Percentiles rank a stretch among this genome's conserved stretches.
These are phyloP conservation scores for Parapristionchus giblindavisi DNA, from an alignment of 2,888 invertebrate genomes.

Conservation along the genomic window DNA sequence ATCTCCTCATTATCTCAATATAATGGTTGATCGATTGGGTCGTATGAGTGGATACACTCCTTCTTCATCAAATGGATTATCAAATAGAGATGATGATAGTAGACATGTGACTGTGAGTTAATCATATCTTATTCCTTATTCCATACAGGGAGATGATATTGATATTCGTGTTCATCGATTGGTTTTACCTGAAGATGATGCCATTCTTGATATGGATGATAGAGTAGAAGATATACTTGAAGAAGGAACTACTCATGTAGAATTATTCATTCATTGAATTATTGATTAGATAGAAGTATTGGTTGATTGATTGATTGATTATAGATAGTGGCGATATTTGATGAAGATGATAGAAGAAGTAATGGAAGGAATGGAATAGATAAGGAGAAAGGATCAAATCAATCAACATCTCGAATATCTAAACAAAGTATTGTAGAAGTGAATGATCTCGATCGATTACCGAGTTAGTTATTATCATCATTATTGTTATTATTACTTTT, in stretches of 20 bases:
- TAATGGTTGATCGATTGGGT: too few relatives aligned
- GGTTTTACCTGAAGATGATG: slow-evolving; percentile 29
- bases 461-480: not conserved
- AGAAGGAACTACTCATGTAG: slow-evolving; percentile 27
- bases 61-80: too few relatives aligned
- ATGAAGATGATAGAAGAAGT: slow-evolving; percentile 27
- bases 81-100: not conserved
- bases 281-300: not conserved
- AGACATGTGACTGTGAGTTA: slow-evolving; percentile 29
- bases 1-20: too few relatives aligned
- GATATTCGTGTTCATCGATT: slow-evolving; percentile 28
- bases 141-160: slow-evolving; percentile 14
- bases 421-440: slow-evolving; percentile 36
- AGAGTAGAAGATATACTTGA: slow-evolving; percentile 31
- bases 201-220: slow-evolving; percentile 34
- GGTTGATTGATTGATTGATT: slow-evolving; percentile 26
- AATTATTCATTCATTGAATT: not conserved
- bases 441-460: slow-evolving; percentile 15
- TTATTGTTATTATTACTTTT: too few relatives aligned
- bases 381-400: not conserved
- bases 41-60: too few relatives aligned
- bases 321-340: slow-evolving; percentile 34
- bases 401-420: slow-evolving; percentile 5
- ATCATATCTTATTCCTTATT: not conserved
- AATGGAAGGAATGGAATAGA: slow-evolving; percentile 1